A percentile compares a stretch with the other conserved stretches of the same genome.
These are phyloP conservation scores for Marmota flaviventris DNA, from an alignment of 2,113 vertebrate species.

Conservation along the genomic window DNA sequence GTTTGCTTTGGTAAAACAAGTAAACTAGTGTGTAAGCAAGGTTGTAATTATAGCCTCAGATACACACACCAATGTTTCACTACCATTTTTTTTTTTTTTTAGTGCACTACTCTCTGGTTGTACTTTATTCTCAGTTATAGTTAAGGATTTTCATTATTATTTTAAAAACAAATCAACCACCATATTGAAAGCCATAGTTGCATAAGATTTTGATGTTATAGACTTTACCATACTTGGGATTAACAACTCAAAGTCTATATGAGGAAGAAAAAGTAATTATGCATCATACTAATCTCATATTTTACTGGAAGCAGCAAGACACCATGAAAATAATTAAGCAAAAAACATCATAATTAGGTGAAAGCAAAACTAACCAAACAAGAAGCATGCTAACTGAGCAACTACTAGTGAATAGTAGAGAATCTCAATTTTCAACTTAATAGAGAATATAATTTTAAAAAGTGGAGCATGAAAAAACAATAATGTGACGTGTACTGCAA, in stretches of 20 bases:
- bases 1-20: background rate
- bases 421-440: background rate
- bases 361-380: background rate
- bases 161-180: slow-evolving; percentile 2
- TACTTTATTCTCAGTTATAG: background rate
- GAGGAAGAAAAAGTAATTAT: background rate
- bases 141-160: slow-evolving; percentile 25
- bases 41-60: background rate
- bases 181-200: background rate
- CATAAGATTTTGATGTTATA: background rate
- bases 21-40: background rate
- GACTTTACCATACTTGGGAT: background rate
- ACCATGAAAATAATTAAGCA: background rate
- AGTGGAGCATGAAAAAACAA: background rate
- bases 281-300: background rate
- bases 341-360: background rate
- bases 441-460: background rate
- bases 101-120: background rate
- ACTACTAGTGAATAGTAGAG: background rate
- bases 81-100: too few relatives aligned
- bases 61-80: slow-evolving; percentile 7
- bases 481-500: background rate
- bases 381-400: slow-evolving; percentile 4
- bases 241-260: background rate
- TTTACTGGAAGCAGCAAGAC: background rate